Conservation (phyloP, 1,140 invertebrate genomes). For the Habropoda laboriosa region DNA sequence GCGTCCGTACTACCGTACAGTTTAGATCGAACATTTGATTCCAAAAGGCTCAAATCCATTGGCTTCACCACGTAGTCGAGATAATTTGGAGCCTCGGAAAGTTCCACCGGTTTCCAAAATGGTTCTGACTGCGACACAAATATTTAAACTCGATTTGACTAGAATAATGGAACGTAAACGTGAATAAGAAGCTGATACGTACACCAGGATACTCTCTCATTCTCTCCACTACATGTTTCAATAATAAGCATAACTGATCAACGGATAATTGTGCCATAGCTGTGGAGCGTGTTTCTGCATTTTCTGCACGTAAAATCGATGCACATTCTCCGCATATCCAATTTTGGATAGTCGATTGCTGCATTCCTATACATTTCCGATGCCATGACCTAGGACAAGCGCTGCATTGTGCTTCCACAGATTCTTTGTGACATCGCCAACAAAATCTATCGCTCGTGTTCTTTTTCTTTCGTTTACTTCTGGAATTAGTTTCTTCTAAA, state of each 20-base stretch:
- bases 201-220: conserved; percentile 89
- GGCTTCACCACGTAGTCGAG: conserved; percentile 91
- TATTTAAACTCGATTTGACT: conserved; percentile 6
- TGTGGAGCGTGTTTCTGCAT: conserved; percentile 87
- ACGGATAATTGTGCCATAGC: conserved; percentile 88
- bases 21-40: conserved; percentile 89
- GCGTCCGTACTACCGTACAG: conserved; percentile 94
- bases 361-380: conserved; percentile 86
- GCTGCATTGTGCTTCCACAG: conserved; percentile 86
- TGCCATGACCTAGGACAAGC: conserved; percentile 94
- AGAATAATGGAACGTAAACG: conserved; percentile 10
- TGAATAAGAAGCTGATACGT: conserved; percentile 71
- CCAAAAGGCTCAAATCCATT: conserved; percentile 90
- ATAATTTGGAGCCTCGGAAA: conserved; percentile 87
- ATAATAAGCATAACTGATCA: conserved; percentile 88
- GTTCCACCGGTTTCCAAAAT: conserved; percentile 89
- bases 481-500: conserved; percentile 28
- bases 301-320: conserved; percentile 89
- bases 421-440: conserved; percentile 92
- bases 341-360: conserved; percentile 82
- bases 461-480: conserved; percentile 65
- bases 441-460: conserved; percentile 89
- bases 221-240: conserved; percentile 88
- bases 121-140: conserved; percentile 84
- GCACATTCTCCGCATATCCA: conserved; percentile 96